Evolutionary conservation across 1,140 invertebrate species (phyloP).

Genomic region (Leptoteleia sp.): DNA sequence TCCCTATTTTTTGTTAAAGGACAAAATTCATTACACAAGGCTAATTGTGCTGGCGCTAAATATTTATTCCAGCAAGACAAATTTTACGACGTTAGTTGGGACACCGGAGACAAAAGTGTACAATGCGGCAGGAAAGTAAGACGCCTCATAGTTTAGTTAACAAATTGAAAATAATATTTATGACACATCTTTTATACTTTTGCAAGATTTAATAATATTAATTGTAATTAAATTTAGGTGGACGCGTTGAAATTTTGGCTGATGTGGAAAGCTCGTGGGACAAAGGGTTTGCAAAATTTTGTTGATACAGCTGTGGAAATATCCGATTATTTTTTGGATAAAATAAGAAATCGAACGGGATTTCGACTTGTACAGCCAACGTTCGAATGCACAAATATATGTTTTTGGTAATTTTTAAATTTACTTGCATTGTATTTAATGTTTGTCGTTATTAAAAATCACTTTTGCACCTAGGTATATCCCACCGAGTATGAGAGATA

Average conservation of each 20-base stretch:
- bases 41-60: constrained; percentile 89
- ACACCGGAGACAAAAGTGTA: constrained; percentile 95
- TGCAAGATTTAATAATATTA: no score
- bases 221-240: constrained; percentile 80
- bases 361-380: constrained; percentile 84
- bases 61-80: constrained; percentile 97
- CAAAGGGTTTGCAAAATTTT: constrained; percentile 81
- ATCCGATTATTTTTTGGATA: constrained; percentile 83
- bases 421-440: not conserved
- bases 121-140: constrained; percentile 93
- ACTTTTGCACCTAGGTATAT: constrained; percentile 82
- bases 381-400: constrained; percentile 91
- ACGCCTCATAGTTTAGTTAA: not conserved
- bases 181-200: not conserved
- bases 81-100: constrained; percentile 93
- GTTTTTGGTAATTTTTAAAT: constrained; percentile 88
- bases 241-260: constrained; percentile 97
- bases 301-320: constrained; percentile 85
- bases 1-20: constrained; percentile 89
- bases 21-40: constrained; percentile 85
- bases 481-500: constrained; percentile 86
- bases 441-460: not conserved
- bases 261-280: constrained; percentile 92
- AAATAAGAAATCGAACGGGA: constrained; percentile 80
- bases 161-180: not conserved